Evolutionary conservation across 1,140 invertebrate genomes (phyloP).

Genomic region (Procambarus virginalis): DNA sequence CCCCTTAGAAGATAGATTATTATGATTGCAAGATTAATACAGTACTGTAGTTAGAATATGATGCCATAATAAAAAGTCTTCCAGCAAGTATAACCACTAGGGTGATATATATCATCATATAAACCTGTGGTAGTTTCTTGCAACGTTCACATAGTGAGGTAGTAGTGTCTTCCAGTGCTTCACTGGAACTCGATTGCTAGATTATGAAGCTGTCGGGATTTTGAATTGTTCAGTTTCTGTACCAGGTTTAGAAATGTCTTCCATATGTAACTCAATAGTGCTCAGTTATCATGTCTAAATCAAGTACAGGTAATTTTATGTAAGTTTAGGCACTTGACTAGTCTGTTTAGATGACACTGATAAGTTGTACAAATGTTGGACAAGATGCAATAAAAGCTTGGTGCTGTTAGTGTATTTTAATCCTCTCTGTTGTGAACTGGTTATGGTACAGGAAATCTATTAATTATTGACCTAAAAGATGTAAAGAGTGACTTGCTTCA

Average conservation of each 20-base stretch:
- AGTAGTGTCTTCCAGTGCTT: background rate
- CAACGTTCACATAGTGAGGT: background rate
- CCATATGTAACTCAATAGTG: background rate
- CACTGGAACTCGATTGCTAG: background rate
- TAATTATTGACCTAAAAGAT: background rate
- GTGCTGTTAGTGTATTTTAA: slow-evolving; percentile 43
- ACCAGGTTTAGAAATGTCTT: background rate
- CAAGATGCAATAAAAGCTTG: slow-evolving; percentile 48
- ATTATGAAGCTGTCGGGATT: background rate
- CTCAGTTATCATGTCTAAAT: background rate
- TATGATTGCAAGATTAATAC: background rate
- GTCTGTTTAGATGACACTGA: slow-evolving; percentile 6
- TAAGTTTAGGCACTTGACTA: background rate
- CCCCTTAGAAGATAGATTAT: too few species aligned
- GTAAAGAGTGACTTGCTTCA: background rate
- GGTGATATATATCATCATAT: background rate
- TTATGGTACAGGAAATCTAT: background rate
- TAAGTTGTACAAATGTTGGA: slow-evolving; percentile 38
- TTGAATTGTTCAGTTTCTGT: background rate
- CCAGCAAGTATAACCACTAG: background rate
- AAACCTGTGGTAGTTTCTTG: background rate
- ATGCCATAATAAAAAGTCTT: background rate
- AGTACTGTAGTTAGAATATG: background rate
- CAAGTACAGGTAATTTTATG: background rate
- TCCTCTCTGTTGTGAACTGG: background rate